Evolutionary conservation across 2,113 vertebrate species (phyloP), one percentile per base, ranked within the genome.

Genomic region (Paramisgurnus dabryanus): DNA sequence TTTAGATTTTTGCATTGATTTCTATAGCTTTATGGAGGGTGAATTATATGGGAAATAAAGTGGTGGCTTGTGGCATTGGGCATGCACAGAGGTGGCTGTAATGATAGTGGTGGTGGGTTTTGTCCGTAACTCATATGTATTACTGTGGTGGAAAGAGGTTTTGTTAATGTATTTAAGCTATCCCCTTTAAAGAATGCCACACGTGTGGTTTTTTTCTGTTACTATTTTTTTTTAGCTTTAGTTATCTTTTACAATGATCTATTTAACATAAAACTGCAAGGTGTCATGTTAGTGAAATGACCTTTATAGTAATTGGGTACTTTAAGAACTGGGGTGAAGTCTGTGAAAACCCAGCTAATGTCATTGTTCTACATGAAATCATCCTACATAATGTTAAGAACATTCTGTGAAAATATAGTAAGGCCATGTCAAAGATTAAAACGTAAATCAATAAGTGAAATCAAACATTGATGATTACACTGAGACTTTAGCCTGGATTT

Each of bases 41-140:
- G 49, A 3, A 53, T 53, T 53, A 2, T 53, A 2, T 58, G 67
- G 47, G 12, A 40, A 34, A 17, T 39, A 34, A n/a, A 57, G 8
- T 40, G 68, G 17, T n/a, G 43, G 8, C n/a, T 61, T 34, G 58
- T 47, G 73, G 65, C 68, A 49, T 8, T 80, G 47, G 17, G 34
- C 2, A 2, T 1, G 13, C 5, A 10, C 18, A 58, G 6, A 41
- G 69, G 39, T 82, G 63, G 18, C 58, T 65, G 69, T 73, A 61
- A 50, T 68, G 53, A 27, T 68, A 39, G 39, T 45, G 80, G 67
- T 82, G 74, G 60, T 67, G 57, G 15, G 64, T 7, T 40, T 73
- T 69, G 40, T 50, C 57, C 47, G 41, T 50, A 22, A 63, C 43
- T 50, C 15, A 9, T 15, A 9, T 17, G 22, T 4, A 12, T 64